These are phyloP conservation scores for Callocephalon fimbriatum DNA, from an alignment of 2,113 vertebrate species.

Conservation along the genomic window DNA sequence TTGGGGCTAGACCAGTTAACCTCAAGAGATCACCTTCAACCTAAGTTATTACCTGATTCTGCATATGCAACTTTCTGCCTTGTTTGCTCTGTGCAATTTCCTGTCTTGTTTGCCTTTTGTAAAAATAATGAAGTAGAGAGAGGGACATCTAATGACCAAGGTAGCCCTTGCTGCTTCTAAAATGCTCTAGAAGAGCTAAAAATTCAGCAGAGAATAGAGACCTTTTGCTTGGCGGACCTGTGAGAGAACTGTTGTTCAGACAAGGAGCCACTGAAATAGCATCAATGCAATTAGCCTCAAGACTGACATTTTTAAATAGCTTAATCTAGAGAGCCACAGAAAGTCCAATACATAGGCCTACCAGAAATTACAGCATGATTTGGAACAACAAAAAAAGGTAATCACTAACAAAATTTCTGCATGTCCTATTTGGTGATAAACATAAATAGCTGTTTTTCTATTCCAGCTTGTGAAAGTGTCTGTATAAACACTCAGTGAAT, in stretches of 20 bases:
- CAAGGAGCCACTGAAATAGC: not conserved
- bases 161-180: not conserved
- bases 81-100: not conserved
- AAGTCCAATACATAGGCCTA: not conserved
- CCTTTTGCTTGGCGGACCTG: not conserved
- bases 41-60: not conserved
- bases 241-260: not conserved
- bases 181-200: not conserved
- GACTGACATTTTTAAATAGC: not conserved
- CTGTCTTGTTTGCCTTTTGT: not conserved
- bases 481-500: not conserved
- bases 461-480: not conserved
- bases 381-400: not conserved
- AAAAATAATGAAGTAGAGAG: not conserved
- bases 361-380: not conserved
- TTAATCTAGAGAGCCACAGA: not conserved
- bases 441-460: not conserved
- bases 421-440: not conserved
- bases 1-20: not conserved
- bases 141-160: not conserved
- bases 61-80: not conserved
- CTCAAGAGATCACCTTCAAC: not conserved
- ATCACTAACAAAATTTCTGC: not conserved
- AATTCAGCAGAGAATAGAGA: not conserved
- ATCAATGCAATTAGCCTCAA: not conserved